A percentile compares a stretch with the other conserved stretches of the same genome.
phyloP scores from a whole-genome alignment of 2,797 vertebrate genomes.

The Clarias platycephalus region DNA sequence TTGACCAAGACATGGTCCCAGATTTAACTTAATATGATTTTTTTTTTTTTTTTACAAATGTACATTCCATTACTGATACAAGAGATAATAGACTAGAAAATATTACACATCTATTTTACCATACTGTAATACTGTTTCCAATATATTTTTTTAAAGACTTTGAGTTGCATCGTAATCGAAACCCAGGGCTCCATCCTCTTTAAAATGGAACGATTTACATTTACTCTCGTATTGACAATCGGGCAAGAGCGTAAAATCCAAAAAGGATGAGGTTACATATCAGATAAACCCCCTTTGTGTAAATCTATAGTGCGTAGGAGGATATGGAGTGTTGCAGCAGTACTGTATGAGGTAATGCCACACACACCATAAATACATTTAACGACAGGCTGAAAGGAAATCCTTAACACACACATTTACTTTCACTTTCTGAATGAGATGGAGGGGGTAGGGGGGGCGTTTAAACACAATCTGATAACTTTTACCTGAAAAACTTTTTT shows the following conservation, averaged over 20 bases:
- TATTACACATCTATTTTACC: background rate
- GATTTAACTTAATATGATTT: background rate
- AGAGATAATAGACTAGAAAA: background rate
- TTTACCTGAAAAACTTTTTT: background rate
- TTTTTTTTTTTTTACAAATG: background rate
- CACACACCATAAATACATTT: background rate
- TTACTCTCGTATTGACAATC: background rate
- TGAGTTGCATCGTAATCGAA: background rate
- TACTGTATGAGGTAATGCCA: background rate
- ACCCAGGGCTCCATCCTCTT: background rate
- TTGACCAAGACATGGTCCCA: background rate
- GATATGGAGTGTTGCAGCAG: background rate
- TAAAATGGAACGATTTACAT: background rate
- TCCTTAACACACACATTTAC: background rate
- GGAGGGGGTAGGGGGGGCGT: background rate
- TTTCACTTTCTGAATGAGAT: constrained; percentile 27
- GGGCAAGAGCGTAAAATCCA: background rate
- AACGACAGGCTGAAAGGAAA: constrained; percentile 1
- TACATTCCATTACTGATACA: background rate
- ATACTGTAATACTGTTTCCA: too few species aligned
- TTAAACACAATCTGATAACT: background rate
- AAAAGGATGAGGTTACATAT: background rate
- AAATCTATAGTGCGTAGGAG: background rate
- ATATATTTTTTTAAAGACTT: background rate
- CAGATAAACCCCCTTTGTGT: background rate